These are phyloP conservation scores for Ascidia mentula DNA, from an alignment of 23 tunicate species.

Conservation along the genomic window DNA sequence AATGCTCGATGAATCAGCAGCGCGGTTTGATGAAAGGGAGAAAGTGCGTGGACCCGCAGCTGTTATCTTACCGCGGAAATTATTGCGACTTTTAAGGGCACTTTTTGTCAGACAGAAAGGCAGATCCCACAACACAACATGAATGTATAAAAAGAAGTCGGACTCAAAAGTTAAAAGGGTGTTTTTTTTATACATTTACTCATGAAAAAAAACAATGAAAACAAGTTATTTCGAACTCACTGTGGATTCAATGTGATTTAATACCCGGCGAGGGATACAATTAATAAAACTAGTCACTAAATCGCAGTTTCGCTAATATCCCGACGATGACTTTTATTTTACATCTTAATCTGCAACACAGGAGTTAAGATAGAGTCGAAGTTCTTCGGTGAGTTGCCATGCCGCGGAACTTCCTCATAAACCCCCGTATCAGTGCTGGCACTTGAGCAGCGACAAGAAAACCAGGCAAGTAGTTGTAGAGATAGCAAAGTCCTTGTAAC, in stretches of 20 bases:
- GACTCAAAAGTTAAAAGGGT: too few relatives aligned
- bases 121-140: not conserved
- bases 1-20: too few relatives aligned
- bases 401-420: not conserved
- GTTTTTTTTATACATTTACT: too few relatives aligned
- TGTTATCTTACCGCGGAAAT: too few relatives aligned
- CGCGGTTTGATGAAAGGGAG: too few relatives aligned
- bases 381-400: not conserved
- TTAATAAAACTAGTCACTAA: too few relatives aligned
- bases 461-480: not conserved
- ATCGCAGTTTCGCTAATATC: not conserved
- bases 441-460: not conserved
- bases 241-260: not conserved
- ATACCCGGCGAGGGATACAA: not conserved
- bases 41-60: too few relatives aligned
- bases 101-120: too few relatives aligned
- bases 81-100: too few relatives aligned
- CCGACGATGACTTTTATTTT: not conserved
- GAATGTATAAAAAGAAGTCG: too few relatives aligned
- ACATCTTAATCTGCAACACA: not conserved
- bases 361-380: not conserved
- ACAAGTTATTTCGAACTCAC: too few relatives aligned
- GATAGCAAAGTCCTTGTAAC: slow-evolving; percentile 5
- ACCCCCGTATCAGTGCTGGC: not conserved
- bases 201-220: too few relatives aligned